These are phyloP conservation scores for Eidolon helvum DNA, from an alignment of 2,113 vertebrate genomes.

Conservation along the genomic window DNA sequence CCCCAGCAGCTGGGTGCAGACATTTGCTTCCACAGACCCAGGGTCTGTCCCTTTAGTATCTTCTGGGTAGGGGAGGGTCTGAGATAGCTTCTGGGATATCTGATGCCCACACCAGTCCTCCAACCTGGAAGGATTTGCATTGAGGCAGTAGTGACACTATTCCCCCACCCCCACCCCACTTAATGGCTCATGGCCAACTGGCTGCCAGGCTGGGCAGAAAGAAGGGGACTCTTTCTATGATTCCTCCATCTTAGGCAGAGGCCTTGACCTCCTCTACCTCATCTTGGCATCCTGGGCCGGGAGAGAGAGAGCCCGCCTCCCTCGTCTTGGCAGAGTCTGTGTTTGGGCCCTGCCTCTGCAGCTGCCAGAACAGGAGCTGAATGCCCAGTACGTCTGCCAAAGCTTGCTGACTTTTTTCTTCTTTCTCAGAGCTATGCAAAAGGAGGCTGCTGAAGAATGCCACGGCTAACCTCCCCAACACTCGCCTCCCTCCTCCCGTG, in stretches of 20 bases:
- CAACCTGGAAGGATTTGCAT: background rate
- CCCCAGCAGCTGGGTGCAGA: conserved; percentile 37
- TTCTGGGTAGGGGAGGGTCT: background rate
- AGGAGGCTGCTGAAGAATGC: conserved; percentile 65
- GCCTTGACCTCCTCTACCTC: conserved; percentile 43
- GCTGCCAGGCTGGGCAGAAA: conserved; percentile 20
- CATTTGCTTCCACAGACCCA: background rate
- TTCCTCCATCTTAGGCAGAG: conserved; percentile 1
- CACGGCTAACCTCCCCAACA: background rate
- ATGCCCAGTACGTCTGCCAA: conserved; percentile 17
- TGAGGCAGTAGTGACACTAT: background rate
- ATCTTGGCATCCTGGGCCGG: conserved; percentile 23
- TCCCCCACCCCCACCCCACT: background rate
- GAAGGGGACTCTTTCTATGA: conserved; percentile 52
- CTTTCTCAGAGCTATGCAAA: conserved; percentile 70
- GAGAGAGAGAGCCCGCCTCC: conserved; percentile 27
- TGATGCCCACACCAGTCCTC: background rate
- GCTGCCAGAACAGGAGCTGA: conserved; percentile 66
- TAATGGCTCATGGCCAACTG: conserved; percentile 28
- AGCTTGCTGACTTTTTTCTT: conserved; percentile 53
- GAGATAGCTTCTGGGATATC: background rate
- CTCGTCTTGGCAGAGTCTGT: conserved; percentile 45
- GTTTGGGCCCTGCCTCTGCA: conserved; percentile 31
- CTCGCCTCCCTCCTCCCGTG: conserved; percentile 24
- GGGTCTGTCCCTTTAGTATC: conserved; percentile 5